phyloP scores from a whole-genome alignment of 2,113 vertebrate genomes.

The Paratilapia polleni region DNA sequence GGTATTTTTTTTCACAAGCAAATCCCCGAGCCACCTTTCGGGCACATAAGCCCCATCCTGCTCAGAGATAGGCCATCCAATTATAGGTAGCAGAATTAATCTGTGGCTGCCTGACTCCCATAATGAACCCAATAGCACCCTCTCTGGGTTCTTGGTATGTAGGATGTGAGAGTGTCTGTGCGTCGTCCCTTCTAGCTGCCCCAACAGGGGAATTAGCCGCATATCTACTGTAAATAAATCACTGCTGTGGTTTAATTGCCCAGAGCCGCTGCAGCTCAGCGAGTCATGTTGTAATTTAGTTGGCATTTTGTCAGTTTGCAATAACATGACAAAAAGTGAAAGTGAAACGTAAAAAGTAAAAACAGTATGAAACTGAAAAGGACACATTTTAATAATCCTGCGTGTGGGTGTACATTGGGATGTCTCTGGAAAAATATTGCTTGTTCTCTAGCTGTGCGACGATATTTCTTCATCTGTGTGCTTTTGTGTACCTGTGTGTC shows the following conservation, averaged over 20 bases:
- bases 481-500: conserved; percentile 5
- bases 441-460: background rate
- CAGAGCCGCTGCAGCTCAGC: background rate
- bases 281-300: conserved; percentile 9
- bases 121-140: conserved; percentile 76
- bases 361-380: background rate
- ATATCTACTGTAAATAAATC: conserved; percentile 48
- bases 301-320: conserved; percentile 2
- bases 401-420: background rate
- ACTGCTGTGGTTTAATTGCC: conserved; percentile 19
- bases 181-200: conserved; percentile 22
- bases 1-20: conserved; percentile 30
- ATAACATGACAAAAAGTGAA: background rate
- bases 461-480: background rate
- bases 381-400: conserved; percentile 30
- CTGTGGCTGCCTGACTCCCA: conserved; percentile 54
- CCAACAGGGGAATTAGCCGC: conserved; percentile 32
- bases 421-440: background rate
- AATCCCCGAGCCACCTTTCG: conserved; percentile 44
- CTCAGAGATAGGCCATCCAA: conserved; percentile 65
- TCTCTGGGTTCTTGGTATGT: conserved; percentile 57
- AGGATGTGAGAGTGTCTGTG: conserved; percentile 25
- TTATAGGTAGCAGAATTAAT: conserved; percentile 65
- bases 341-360: conserved; percentile 10
- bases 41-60: conserved; percentile 51